Base-by-base conservation (phyloP, 2,797 vertebrate genomes). In the Poecilia wingei region DNA sequence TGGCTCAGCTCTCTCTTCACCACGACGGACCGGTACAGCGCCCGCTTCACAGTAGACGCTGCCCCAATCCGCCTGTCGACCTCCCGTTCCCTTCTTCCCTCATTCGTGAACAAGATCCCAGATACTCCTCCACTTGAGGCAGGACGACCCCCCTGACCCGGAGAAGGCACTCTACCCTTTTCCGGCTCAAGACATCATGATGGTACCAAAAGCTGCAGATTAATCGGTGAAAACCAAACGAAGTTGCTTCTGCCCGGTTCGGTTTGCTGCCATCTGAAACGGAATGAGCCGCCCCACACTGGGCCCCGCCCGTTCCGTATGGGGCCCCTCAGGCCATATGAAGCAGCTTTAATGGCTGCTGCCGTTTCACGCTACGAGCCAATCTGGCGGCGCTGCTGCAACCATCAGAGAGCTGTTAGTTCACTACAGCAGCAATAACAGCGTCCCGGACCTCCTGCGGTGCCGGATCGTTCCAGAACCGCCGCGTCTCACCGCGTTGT, bases 261-360 rank as follows among this genome's bases (percentile, higher is more conserved):
- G 51, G 59, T 82, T 82, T 79, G 41, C 83, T 76, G 71, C 57
- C 78, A 64, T 2, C 36, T 70, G 2, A 59, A 64, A 68, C 33
- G 57, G 39, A 76, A 76, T 41, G 33, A 59, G 7, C 57, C 61
- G 25, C 59, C 57, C 64, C 76, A 61, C 61, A 10, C 68, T 66
- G 80, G 36, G 86, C 20, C 28, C 47, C 53, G 49, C 55, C 43
- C 43, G 9, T 18, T 39, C 72, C 55, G 43, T 77, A 25, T 75
- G 74, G 46, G 14, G 45, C 46, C 8, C 53, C 25, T 47, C 77
- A 20, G 78, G 83, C 82, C 75, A 20, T 79, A 77, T 68, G 31
- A 76, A 49, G 88, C 78, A 43, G 51, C 79, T 84, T 85, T 91
- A 90, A 90, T 87, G 83, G 79, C 70, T 75, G 82, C 87, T 86